Conservation (phyloP, 2,888 invertebrate species). For the Callinectes sapidus region DNA sequence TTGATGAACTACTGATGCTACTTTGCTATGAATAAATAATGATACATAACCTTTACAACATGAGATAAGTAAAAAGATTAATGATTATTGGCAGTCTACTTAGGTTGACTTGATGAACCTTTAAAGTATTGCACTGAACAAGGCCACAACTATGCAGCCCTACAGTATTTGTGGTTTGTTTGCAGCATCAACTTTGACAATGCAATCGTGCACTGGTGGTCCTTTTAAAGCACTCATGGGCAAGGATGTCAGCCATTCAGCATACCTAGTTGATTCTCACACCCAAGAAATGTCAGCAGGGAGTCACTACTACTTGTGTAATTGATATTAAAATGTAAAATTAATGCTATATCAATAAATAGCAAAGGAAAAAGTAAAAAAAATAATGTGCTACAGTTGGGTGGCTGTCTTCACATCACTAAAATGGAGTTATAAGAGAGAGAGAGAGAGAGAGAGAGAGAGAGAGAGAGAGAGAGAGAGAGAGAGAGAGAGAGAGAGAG, state of each 20-base stretch:
- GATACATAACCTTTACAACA: background rate
- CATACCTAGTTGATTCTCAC: conserved; percentile 40
- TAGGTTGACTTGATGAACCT: background rate
- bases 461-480: background rate
- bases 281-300: conserved; percentile 29
- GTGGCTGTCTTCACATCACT: background rate
- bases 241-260: conserved; percentile 32
- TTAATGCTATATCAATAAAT: conserved; percentile 36
- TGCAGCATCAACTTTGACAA: conserved; percentile 62
- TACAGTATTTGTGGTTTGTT: conserved; percentile 3
- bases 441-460: background rate
- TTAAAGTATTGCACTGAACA: conserved; percentile 40
- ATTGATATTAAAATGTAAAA: conserved; percentile 30
- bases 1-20: conserved; percentile 51
- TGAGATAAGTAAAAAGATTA: background rate
- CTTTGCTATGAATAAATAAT: background rate
- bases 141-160: background rate
- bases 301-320: conserved; percentile 38
- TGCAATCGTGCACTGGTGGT: conserved; percentile 69
- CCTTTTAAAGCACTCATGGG: conserved; percentile 42
- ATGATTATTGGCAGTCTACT: background rate
- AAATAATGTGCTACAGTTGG: background rate
- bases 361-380: background rate
- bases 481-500: background rate
- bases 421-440: background rate